Evolutionary conservation across 2,113 vertebrate species (phyloP), one percentile per base, ranked within the genome.

Genomic region (Smithornis capensis): DNA sequence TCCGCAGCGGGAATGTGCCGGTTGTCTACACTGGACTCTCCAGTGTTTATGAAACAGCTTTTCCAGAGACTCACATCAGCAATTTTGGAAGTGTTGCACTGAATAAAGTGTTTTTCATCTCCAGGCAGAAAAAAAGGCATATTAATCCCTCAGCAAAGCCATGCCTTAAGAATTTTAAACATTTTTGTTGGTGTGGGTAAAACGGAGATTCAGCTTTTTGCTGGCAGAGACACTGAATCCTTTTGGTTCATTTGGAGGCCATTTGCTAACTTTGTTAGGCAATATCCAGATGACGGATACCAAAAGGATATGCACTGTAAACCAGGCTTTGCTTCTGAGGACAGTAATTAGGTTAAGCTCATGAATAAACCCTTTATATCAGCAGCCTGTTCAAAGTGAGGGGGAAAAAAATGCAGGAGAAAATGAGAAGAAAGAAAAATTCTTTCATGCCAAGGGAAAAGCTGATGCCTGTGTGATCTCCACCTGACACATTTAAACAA

Each of bases 331-430:
- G 88, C 23, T 95, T 90, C 94, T 25, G 49, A 91, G 81, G 89
- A 40, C 90, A 92, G 5, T 95, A 93, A 97, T 96, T 91, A 84
- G 90, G 88, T 97, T 96, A 94, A 88, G 52, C 67, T 94, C 71
- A 87, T 71, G 68, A 78, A 68, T 47, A 83, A 95, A 86, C 38
- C 74, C 45, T 76, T 28, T 53, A 6, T 63, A 96, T 42, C 91
- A 45, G 81, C 83, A 79, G 91, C 65, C 74, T 84, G 79, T 33
- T 21, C 53, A 69, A 10, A 83, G 75, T 6, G 13, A 85, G 60
- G 67, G 74, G 31, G 55, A 45, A 55, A 75, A 85, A 82, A 69
- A 69, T 1, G 77, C 49, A 65, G 62, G 40, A 71, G n/a, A 52
- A 50, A 70, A 55, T 28, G 21, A 62, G 28, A 42, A 68, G 35